Percentiles rank a stretch among this genome's conserved stretches.
Evolutionary conservation across 2,797 vertebrate genomes (phyloP).

Genomic region (Accipiter badius): DNA sequence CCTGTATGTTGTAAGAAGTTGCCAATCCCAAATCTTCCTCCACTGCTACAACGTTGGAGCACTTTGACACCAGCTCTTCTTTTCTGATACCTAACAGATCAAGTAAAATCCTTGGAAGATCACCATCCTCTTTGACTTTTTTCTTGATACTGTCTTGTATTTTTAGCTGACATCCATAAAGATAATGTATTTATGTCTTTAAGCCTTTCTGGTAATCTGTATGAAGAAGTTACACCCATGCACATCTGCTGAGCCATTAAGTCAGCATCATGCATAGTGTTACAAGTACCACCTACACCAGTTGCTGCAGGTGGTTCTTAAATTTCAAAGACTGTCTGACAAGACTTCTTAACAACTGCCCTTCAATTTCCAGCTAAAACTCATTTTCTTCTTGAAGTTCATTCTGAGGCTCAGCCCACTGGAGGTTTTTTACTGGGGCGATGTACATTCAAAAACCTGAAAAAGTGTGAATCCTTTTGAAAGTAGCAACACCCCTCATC

Average conservation of each 20-base stretch:
- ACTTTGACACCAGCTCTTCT: not conserved
- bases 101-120: not conserved
- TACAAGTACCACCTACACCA: constrained; percentile 37
- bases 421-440: not conserved
- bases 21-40: not conserved
- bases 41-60: accelerated
- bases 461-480: constrained; percentile 39
- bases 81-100: not conserved
- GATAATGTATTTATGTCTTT: not conserved
- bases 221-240: not conserved
- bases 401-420: constrained; percentile 16
- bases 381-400: not conserved
- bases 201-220: not conserved
- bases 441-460: constrained; percentile 4
- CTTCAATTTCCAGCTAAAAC: constrained; percentile 22
- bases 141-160: not conserved
- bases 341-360: constrained; percentile 12
- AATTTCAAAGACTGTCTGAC: constrained; percentile 51
- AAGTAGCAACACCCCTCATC: constrained; percentile 3
- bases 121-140: not conserved
- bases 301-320: constrained; percentile 56
- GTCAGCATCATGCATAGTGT: not conserved
- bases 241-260: not conserved
- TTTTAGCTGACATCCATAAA: not conserved
- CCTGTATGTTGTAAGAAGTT: not conserved